A percentile compares a stretch with the other conserved stretches of the same genome.
phyloP scores from a whole-genome alignment of 2,797 vertebrate genomes.

The Sebastes hubbsi region DNA sequence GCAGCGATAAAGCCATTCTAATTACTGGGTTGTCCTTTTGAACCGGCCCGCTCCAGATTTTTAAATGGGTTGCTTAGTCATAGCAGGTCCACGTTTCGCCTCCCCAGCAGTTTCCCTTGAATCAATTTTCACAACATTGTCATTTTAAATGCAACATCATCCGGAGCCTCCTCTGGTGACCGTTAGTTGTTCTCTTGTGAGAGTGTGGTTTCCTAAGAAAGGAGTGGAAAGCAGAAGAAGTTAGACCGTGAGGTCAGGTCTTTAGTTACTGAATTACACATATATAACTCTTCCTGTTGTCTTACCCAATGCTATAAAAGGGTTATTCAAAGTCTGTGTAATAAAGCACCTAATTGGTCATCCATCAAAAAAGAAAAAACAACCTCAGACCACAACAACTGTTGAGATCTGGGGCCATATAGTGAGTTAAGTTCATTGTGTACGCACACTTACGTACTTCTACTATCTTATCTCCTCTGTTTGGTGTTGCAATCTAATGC shows the following conservation, averaged over 20 bases:
- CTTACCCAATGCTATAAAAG: background rate
- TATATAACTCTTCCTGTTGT: background rate
- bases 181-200: constrained; percentile 85
- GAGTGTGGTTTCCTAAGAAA: constrained; percentile 67
- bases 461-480: constrained; percentile 77
- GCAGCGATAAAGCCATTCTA: constrained; percentile 77
- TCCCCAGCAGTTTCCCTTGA: constrained; percentile 57
- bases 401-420: background rate
- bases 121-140: constrained; percentile 52
- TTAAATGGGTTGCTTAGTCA: constrained; percentile 66
- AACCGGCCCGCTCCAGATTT: constrained; percentile 65
- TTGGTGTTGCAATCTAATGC: constrained; percentile 75
- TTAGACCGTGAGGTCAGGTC: background rate
- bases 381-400: background rate
- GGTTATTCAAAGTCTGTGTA: background rate
- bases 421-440: constrained; percentile 39
- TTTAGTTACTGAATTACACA: background rate
- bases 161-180: constrained; percentile 7
- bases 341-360: background rate
- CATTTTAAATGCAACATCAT: constrained; percentile 36
- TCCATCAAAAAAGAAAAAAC: background rate
- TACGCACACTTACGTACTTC: constrained; percentile 24
- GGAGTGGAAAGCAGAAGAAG: background rate
- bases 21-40: constrained; percentile 77
- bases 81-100: constrained; percentile 52